A percentile compares a stretch with the other conserved stretches of the same genome.
phyloP scores from a whole-genome alignment of 2,888 invertebrate species.

The Tenthredo distinguenda region DNA sequence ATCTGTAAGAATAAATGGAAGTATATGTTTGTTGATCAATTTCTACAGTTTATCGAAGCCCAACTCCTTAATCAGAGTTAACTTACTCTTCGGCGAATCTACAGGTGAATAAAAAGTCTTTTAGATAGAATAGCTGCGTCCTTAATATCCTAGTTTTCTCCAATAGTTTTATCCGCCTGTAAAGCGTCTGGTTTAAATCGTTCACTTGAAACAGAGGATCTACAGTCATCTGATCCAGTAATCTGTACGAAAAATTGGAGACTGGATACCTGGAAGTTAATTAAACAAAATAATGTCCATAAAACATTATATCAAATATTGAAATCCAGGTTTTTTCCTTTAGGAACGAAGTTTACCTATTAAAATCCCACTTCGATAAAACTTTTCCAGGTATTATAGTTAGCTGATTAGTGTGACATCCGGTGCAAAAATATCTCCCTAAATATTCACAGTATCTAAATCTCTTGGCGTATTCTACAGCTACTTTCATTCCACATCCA shows the following conservation, averaged over 20 bases:
- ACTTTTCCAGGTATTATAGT: constrained; percentile 86
- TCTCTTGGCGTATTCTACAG: constrained; percentile 85
- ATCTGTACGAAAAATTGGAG: constrained; percentile 88
- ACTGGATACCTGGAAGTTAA: constrained; percentile 84
- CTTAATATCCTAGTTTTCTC: constrained; percentile 83
- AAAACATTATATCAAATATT: neutral
- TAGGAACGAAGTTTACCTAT: constrained; percentile 75
- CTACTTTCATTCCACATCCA: constrained; percentile 91
- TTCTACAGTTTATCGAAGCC: neutral
- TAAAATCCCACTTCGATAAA: constrained; percentile 84
- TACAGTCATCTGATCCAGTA: constrained; percentile 87
- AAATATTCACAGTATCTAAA: constrained; percentile 92
- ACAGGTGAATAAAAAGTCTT: constrained; percentile 86
- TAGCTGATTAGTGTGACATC: constrained; percentile 90
- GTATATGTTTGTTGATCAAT: neutral
- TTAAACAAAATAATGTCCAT: neutral
- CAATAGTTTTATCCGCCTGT: constrained; percentile 83
- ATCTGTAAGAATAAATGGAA: constrained; percentile 74
- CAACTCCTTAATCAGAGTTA: constrained; percentile 3
- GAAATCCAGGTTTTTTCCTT: neutral
- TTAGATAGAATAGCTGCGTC: constrained; percentile 84
- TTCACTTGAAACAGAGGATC: constrained; percentile 89
- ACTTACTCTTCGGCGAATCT: constrained; percentile 84
- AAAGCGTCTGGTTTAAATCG: constrained; percentile 85
- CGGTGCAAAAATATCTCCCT: constrained; percentile 92